Percentiles rank a stretch among this genome's conserved stretches.
These are phyloP conservation scores for Xenus cinereus DNA, from an alignment of 2,113 vertebrate species.

Conservation along the genomic window DNA sequence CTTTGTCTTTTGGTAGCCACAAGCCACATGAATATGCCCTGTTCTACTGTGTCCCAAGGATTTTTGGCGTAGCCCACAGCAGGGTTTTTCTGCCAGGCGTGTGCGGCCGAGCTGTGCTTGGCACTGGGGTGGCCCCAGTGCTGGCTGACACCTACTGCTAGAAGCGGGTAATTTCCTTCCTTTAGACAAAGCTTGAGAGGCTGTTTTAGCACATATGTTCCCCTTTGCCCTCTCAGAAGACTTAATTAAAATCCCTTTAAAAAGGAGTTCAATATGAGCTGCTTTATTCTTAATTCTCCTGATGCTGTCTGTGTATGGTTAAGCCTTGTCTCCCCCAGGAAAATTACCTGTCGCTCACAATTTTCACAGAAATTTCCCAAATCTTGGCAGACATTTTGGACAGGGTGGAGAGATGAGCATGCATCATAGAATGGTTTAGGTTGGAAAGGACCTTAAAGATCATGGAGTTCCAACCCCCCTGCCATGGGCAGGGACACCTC, in stretches of 20 bases:
- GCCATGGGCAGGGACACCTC: no score
- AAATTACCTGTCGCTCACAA: not conserved
- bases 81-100: not conserved
- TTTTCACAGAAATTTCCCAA: not conserved
- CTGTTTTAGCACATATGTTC: not conserved
- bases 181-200: not conserved
- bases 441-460: no score
- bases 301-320: not conserved
- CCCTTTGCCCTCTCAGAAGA: not conserved
- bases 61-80: not conserved
- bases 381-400: not conserved
- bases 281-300: slow-evolving; percentile 14
- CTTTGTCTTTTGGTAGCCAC: not conserved
- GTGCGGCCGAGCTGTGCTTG: not conserved
- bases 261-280: not conserved
- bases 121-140: fast-evolving
- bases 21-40: fast-evolving
- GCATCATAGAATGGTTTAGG: no score
- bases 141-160: not conserved
- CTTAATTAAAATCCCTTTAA: slow-evolving; percentile 22
- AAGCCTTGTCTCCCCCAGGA: not conserved
- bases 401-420: not conserved
- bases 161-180: not conserved
- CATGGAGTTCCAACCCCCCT: no score
- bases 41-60: not conserved